Base-by-base conservation (phyloP, 2,888 invertebrate genomes). In the Scaptomyza cyrtandrae region DNA sequence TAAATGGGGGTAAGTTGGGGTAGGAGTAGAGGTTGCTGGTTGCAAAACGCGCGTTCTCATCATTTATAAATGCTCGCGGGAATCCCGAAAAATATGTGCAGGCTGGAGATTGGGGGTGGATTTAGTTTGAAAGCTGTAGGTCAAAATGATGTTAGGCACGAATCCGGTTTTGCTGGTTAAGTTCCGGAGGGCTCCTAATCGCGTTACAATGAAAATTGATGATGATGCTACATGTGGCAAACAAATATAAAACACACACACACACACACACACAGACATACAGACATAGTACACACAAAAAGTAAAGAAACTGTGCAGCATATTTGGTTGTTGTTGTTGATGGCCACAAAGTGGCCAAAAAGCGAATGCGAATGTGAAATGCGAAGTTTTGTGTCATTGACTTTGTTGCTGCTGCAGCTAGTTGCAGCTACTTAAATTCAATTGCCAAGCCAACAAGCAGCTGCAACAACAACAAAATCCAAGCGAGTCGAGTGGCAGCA, bases 131-230 rank as follows among this genome's bases (percentile, higher is more conserved):
- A 41, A 41, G 39, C 43, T 35, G 45, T 41, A 9, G 29, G 29
- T 41, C 54, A 49, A 85, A 81, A 81, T 81, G 82, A 81, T 85
- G 87, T 87, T 81, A 82, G 81, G 82, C 75, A 72, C 80, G 71
- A 86, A 76, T 80, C 73, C 83, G 80, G 62, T 71, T 52, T 73
- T 73, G 57, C 80, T 63, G 64, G 67, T 41, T 60, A 62, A 74
- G 59, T 60, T 78, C 64, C 71, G 70, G 61, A 1, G 16, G 33
- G 31, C 43, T 43, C 89, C 89, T 89, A 89, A 85, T 85, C 88
- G 86, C 80, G 83, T 89, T 89, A 85, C 89, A 85, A 85, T 85
- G 85, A 86, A 89, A 85, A 85, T 85, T 85, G 89, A 85, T 85
- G 84, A 83, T 83, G 86, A 72, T 78, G 66, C 57, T 61, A 31